Conservation (phyloP, 2,888 invertebrate species). For the Agapostemon virescens region DNA sequence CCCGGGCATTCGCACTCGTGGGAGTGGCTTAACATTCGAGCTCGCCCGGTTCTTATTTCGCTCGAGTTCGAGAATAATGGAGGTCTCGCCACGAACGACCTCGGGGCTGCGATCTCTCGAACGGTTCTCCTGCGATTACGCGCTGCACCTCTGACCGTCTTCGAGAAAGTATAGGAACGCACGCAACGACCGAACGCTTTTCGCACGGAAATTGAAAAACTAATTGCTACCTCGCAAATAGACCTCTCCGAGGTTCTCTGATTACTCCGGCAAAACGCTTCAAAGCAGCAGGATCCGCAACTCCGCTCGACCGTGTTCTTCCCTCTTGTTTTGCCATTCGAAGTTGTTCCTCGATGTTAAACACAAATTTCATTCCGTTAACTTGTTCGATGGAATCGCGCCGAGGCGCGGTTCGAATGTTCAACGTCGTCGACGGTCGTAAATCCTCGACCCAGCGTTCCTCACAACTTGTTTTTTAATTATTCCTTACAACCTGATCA, state of each 20-base stretch:
- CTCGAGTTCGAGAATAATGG: constrained; percentile 63
- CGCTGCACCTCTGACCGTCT: constrained; percentile 34
- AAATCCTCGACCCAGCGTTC: no score
- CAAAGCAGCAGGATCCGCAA: background rate
- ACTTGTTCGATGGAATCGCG: no score
- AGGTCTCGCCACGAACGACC: constrained; percentile 64
- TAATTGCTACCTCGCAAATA: constrained; percentile 41
- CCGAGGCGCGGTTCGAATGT: no score
- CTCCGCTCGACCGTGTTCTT: background rate
- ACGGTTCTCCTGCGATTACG: constrained; percentile 46
- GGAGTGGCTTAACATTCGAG: constrained; percentile 57
- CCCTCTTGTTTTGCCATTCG: background rate
- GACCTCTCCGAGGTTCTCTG: background rate
- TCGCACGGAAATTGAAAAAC: constrained; percentile 45
- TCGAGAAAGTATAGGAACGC: constrained; percentile 31
- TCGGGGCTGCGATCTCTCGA: constrained; percentile 50
- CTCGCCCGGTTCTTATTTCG: constrained; percentile 51
- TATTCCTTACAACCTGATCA: no score
- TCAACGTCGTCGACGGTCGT: no score
- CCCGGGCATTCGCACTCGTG: constrained; percentile 60
- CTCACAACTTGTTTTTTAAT: no score
- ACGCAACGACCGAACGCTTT: constrained; percentile 12
- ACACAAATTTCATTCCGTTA: background rate
- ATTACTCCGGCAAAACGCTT: background rate
- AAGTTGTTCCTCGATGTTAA: background rate